phyloP scores from a whole-genome alignment of 2,888 invertebrate species.

The Alcis repandata region DNA sequence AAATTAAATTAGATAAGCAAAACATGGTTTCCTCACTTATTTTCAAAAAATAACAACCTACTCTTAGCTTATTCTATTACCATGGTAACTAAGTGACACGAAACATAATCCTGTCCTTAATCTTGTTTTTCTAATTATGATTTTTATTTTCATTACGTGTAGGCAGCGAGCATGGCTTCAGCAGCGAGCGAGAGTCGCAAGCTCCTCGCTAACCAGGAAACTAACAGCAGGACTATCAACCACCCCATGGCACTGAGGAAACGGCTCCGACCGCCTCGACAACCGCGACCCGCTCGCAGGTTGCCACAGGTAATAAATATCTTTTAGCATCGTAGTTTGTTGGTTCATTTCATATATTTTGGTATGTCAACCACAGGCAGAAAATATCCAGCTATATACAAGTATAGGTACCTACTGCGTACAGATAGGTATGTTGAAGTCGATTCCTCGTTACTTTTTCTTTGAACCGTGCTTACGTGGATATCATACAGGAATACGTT shows the following conservation, averaged over 20 bases:
- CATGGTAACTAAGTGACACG: not conserved
- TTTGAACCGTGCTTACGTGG: not conserved
- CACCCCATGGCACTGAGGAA: constrained; percentile 81
- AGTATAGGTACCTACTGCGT: too few species aligned
- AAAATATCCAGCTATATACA: too few species aligned
- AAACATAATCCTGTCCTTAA: not conserved
- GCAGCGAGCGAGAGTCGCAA: constrained; percentile 83
- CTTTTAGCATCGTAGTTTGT: not conserved
- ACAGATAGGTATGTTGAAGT: too few species aligned
- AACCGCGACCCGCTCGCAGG: constrained; percentile 76
- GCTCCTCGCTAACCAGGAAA: constrained; percentile 77
- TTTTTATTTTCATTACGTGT: not conserved
- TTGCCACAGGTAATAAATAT: constrained; percentile 83
- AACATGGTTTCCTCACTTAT: too few species aligned
- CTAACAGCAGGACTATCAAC: constrained; percentile 78
- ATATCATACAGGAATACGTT: too few species aligned
- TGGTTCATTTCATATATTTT: too few species aligned
- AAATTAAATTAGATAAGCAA: too few species aligned
- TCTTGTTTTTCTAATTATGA: not conserved
- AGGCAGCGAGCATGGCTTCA: constrained; percentile 87
- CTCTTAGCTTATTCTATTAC: too few species aligned
- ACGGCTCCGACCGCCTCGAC: constrained; percentile 72
- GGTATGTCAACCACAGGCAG: too few species aligned
- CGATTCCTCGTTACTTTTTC: too few species aligned
- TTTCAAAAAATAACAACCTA: too few species aligned